phyloP scores from a whole-genome alignment of 2,888 invertebrate species.

The Drosophila kanekoi region DNA sequence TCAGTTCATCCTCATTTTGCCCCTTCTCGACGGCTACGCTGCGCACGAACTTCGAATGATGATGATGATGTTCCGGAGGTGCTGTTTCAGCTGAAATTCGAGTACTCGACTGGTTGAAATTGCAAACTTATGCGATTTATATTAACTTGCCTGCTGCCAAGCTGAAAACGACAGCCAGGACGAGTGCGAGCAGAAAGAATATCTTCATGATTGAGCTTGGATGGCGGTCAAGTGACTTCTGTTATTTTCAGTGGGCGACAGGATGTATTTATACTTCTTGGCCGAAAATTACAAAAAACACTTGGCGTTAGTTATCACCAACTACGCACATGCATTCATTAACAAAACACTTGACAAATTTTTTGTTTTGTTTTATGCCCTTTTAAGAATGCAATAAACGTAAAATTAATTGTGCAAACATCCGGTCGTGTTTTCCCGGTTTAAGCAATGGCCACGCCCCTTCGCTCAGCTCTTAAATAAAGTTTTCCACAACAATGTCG shows the following conservation, averaged over 20 bases:
- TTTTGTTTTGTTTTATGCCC: not conserved
- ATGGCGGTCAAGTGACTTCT: slow-evolving; percentile 40
- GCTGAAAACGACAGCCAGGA: slow-evolving; percentile 52
- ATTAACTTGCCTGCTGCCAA: slow-evolving; percentile 50
- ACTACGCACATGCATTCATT: not conserved
- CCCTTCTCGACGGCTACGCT: not conserved
- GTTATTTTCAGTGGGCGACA: slow-evolving; percentile 4
- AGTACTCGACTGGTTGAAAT: slow-evolving; percentile 29
- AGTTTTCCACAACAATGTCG: too few relatives aligned
- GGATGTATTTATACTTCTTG: slow-evolving; percentile 46
- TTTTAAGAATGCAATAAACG: not conserved
- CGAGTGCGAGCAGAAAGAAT: slow-evolving; percentile 37
- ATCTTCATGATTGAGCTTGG: slow-evolving; percentile 59
- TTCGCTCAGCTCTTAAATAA: too few relatives aligned
- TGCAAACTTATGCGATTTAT: not conserved
- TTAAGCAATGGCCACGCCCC: too few relatives aligned
- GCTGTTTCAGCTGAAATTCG: not conserved
- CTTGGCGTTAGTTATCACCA: slow-evolving; percentile 3
- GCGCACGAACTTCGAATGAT: slow-evolving; percentile 16
- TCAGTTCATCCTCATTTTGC: slow-evolving; percentile 24
- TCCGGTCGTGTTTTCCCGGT: too few relatives aligned
- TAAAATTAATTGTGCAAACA: not conserved
- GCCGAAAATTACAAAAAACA: not conserved
- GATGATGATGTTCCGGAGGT: not conserved
- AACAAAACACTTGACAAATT: not conserved